Evolutionary conservation across 1,140 invertebrate genomes (phyloP).

Genomic region (Gryllus bimaculatus): DNA sequence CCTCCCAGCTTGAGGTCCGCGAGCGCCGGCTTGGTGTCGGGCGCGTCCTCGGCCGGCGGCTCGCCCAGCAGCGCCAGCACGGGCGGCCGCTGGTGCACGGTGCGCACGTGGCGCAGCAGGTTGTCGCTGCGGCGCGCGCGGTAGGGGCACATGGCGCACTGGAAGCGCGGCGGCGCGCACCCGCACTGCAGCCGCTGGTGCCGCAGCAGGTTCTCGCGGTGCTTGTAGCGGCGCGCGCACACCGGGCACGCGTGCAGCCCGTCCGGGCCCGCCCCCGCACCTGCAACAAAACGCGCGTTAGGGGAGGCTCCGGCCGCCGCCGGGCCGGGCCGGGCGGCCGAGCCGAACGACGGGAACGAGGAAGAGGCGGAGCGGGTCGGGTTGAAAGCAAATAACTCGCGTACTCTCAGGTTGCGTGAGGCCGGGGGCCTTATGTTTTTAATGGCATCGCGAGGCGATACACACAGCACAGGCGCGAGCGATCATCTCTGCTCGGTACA

Average conservation of each 20-base stretch:
- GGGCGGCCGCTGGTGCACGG: not conserved
- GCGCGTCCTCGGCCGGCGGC: not conserved
- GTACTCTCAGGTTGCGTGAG: too few relatives aligned
- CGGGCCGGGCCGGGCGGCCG: too few relatives aligned
- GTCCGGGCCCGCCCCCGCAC: too few relatives aligned
- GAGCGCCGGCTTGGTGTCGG: not conserved
- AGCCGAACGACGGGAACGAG: too few relatives aligned
- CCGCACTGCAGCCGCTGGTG: not conserved
- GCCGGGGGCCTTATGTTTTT: too few relatives aligned
- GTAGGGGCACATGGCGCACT: not conserved
- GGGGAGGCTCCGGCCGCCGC: not conserved
- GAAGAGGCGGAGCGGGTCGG: too few relatives aligned
- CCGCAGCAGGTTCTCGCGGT: slow-evolving; percentile 32
- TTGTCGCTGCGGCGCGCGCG: not conserved
- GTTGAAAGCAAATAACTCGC: too few relatives aligned
- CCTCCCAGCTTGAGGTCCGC: not conserved
- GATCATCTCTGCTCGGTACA: too few relatives aligned
- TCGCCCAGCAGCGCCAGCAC: not conserved
- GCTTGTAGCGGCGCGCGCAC: slow-evolving; percentile 42
- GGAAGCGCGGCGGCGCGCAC: not conserved
- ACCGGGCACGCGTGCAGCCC: slow-evolving; percentile 1
- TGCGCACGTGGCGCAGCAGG: slow-evolving; percentile 7
- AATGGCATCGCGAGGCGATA: too few relatives aligned
- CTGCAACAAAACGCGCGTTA: not conserved
- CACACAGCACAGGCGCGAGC: too few relatives aligned